phyloP scores from a whole-genome alignment of 2,888 invertebrate species.

The Orthosia gothica region DNA sequence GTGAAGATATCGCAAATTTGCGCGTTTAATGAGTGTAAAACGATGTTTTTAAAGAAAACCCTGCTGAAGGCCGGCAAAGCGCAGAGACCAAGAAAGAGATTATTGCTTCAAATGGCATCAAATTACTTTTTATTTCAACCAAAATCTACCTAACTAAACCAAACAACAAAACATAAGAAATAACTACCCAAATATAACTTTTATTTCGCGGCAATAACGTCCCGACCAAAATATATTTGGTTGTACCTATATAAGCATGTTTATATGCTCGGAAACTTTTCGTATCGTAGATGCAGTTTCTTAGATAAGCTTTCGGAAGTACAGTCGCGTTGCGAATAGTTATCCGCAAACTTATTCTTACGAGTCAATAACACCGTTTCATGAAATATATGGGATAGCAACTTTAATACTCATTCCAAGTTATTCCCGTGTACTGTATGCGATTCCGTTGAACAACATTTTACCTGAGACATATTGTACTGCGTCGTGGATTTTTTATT shows the following conservation, averaged over 20 bases:
- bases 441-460: constrained; percentile 64
- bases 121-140: constrained; percentile 38
- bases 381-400: constrained; percentile 74
- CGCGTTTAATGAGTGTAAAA: neutral
- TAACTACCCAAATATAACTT: constrained; percentile 69
- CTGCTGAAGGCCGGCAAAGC: neutral
- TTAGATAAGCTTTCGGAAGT: constrained; percentile 70
- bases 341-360: constrained; percentile 82
- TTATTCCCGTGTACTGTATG: constrained; percentile 62
- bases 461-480: constrained; percentile 65
- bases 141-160: constrained; percentile 17
- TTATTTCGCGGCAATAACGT: constrained; percentile 69
- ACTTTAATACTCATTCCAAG: constrained; percentile 68
- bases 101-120: constrained; percentile 13
- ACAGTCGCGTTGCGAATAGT: constrained; percentile 77
- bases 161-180: constrained; percentile 61
- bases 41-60: constrained; percentile 6
- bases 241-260: constrained; percentile 66
- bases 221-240: constrained; percentile 53
- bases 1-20: neutral
- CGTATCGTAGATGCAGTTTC: constrained; percentile 68
- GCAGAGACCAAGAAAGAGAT: constrained; percentile 1
- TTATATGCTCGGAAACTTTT: constrained; percentile 71
- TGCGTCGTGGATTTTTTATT: constrained; percentile 44
- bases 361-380: constrained; percentile 89